Evolutionary conservation across 2,113 vertebrate species (phyloP).

Genomic region (Tachycineta bicolor): DNA sequence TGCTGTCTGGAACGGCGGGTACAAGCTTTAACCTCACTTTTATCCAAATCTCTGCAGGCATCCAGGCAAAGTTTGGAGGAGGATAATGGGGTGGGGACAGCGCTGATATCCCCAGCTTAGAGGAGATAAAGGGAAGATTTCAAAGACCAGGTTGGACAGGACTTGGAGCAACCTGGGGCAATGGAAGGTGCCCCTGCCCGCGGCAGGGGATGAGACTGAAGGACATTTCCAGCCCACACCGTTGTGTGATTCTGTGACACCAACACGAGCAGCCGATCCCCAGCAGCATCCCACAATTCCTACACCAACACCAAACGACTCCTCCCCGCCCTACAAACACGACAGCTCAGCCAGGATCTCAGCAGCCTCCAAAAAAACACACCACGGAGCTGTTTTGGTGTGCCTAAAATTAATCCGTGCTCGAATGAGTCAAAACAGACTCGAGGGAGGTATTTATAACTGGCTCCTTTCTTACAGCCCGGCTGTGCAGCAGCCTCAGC

Average conservation of each 20-base stretch:
- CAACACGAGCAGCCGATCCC: not conserved
- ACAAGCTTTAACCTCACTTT: not conserved
- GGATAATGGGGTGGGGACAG: not conserved
- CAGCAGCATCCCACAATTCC: not conserved
- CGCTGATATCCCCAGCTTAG: not conserved
- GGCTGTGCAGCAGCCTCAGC: not conserved
- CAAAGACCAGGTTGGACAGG: not conserved
- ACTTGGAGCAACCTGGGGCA: not conserved
- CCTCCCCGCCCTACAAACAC: accelerated
- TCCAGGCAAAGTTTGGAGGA: not conserved
- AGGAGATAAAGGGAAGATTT: not conserved
- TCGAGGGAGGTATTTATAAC: not conserved
- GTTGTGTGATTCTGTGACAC: accelerated
- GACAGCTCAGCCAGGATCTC: not conserved
- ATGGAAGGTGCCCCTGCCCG: not conserved
- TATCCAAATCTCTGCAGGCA: not conserved
- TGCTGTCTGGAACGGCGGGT: not conserved
- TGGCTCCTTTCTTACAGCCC: accelerated
- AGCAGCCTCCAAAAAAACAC: not conserved
- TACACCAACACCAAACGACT: not conserved
- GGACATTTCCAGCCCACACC: not conserved
- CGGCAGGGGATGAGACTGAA: not conserved
- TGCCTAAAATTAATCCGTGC: not conserved
- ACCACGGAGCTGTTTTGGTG: not conserved
- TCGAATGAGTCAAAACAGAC: conserved; percentile 1